Percentiles rank a stretch among this genome's conserved stretches.
Evolutionary conservation across 92 coral and sea anemone genomes (phyloP).

Genomic region (Virgularia gustaviana): DNA sequence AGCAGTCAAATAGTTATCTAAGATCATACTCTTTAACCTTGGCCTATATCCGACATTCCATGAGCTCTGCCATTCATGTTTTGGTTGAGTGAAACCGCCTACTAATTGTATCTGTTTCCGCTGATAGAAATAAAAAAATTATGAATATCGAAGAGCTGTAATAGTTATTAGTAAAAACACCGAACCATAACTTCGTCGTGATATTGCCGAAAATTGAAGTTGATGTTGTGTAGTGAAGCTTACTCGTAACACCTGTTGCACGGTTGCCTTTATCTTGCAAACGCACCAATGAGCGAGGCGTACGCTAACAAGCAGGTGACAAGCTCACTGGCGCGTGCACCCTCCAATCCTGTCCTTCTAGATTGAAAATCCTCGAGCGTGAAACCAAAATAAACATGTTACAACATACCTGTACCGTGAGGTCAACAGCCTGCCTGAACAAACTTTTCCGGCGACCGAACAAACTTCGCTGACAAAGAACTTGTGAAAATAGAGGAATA

Average conservation of each 20-base stretch:
- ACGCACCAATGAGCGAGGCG: conserved; percentile 11
- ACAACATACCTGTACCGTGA: conserved; percentile 4
- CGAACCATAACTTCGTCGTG: background rate
- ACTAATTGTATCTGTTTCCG: no score
- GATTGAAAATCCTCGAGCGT: conserved; percentile 5
- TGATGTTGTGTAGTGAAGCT: conserved; percentile 24
- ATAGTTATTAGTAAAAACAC: background rate
- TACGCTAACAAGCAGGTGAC: background rate
- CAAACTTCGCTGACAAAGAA: background rate
- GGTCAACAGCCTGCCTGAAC: conserved; percentile 3
- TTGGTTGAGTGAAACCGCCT: no score
- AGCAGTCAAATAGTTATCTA: no score
- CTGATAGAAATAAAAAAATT: no score
- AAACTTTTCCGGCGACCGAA: background rate
- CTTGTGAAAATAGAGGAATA: conserved; percentile 4
- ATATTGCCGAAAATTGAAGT: conserved; percentile 6
- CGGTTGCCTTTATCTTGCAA: background rate
- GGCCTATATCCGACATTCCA: no score
- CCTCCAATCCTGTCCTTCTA: conserved; percentile 3
- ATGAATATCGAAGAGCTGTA: no score
- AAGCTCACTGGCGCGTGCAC: background rate
- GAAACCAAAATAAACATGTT: conserved; percentile 29
- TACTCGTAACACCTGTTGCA: conserved; percentile 11
- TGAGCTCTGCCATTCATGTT: no score
- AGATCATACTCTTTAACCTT: no score